These are phyloP conservation scores for Nerophis lumbriciformis DNA, from an alignment of 2,113 vertebrate species.

Conservation along the genomic window DNA sequence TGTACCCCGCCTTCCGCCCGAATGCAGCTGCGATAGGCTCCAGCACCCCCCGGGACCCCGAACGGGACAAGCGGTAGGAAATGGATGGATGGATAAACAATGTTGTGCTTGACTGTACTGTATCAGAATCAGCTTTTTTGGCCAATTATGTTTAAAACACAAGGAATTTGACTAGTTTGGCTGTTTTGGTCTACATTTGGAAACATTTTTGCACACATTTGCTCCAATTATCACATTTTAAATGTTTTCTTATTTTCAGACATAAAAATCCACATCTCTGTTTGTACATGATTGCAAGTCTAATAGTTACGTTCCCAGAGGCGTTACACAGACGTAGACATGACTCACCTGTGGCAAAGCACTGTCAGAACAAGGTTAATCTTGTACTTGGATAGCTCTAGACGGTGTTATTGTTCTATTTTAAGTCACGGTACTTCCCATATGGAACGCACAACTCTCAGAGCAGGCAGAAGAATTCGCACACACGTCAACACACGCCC, in stretches of 20 bases:
- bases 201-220: background rate
- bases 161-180: no score
- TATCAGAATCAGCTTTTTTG: no score
- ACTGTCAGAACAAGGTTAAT: conserved; percentile 4
- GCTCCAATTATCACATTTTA: background rate
- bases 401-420: conserved; percentile 30
- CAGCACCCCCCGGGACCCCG: no score
- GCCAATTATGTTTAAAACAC: no score
- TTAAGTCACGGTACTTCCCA: conserved; percentile 52
- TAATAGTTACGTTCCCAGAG: background rate
- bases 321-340: background rate
- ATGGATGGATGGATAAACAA: no score
- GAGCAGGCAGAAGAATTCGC: conserved; percentile 47
- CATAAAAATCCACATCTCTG: background rate
- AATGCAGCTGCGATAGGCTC: no score
- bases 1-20: no score
- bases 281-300: background rate
- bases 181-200: background rate
- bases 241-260: background rate
- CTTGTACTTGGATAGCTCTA: conserved; percentile 13
- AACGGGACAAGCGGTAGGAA: no score
- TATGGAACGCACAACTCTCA: conserved; percentile 5
- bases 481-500: conserved; percentile 58
- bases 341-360: conserved; percentile 12
- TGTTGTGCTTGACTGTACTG: no score